These are phyloP conservation scores for Paramisgurnus dabryanus DNA, from an alignment of 2,113 vertebrate species.

Conservation along the genomic window DNA sequence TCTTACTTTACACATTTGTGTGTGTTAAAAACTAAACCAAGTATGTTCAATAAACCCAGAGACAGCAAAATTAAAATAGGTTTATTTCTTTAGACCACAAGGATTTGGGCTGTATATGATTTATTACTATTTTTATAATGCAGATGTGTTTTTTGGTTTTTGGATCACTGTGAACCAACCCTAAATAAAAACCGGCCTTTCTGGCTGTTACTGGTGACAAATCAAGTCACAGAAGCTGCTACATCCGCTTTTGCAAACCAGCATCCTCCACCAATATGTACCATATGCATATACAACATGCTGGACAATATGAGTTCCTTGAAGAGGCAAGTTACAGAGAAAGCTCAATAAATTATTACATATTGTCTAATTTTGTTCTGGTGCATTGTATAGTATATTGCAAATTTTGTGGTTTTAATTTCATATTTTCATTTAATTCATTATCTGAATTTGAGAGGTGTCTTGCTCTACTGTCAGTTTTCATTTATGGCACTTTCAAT, in stretches of 20 bases:
- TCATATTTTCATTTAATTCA: not conserved
- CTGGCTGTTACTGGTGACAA: constrained; percentile 66
- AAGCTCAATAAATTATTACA: no score
- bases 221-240: constrained; percentile 65
- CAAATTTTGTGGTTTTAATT: no score
- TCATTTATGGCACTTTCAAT: not conserved
- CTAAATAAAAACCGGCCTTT: constrained; percentile 55
- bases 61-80: constrained; percentile 18
- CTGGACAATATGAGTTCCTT: not conserved
- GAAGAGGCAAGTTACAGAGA: not conserved
- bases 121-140: constrained; percentile 66
- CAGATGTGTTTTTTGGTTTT: constrained; percentile 61
- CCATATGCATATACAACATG: constrained; percentile 12
- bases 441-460: not conserved
- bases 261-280: constrained; percentile 67
- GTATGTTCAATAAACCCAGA: constrained; percentile 16
- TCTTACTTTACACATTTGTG: constrained; percentile 33
- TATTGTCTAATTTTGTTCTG: not conserved
- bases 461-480: not conserved
- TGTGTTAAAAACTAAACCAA: constrained; percentile 27
- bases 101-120: constrained; percentile 63
- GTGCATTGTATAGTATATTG: not conserved
- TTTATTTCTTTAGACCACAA: constrained; percentile 58
- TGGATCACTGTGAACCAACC: constrained; percentile 52
- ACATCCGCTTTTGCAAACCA: constrained; percentile 70